These are phyloP conservation scores for Folsomia candida DNA, from an alignment of 2,888 invertebrate genomes.

Conservation along the genomic window DNA sequence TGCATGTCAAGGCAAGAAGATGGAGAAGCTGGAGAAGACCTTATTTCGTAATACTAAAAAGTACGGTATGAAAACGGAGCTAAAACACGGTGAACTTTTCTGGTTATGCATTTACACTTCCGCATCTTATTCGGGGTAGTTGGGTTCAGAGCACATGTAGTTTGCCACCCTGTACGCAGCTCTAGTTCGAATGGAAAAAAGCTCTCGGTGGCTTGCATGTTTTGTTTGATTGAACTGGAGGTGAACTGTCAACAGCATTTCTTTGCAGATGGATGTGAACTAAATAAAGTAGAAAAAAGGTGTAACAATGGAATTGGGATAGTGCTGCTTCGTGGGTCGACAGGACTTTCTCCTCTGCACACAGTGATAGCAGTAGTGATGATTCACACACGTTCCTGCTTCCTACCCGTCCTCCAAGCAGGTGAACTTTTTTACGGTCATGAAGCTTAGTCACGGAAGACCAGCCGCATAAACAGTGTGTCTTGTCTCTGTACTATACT, in stretches of 20 bases:
- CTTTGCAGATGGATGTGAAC: background rate
- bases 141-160: no score
- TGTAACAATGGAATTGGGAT: background rate
- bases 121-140: no score
- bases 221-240: background rate
- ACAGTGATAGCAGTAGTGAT: no score
- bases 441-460: constrained; percentile 2
- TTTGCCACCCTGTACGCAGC: background rate
- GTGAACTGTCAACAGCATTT: background rate
- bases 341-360: no score
- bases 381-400: background rate
- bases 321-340: background rate
- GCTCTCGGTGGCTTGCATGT: background rate
- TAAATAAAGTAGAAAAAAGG: background rate
- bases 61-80: no score
- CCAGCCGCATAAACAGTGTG: background rate
- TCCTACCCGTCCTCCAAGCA: no score
- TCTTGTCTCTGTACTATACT: background rate
- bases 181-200: background rate
- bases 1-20: no score
- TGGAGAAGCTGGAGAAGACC: no score
- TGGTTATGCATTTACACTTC: no score
- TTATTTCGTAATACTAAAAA: no score
- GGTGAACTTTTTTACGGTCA: constrained; percentile 9
- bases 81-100: no score